A percentile compares a stretch with the other conserved stretches of the same genome.
These are phyloP conservation scores for Actinopyga echinites DNA, from an alignment of 53 echinoderm and acorn worm genomes.

Conservation along the genomic window DNA sequence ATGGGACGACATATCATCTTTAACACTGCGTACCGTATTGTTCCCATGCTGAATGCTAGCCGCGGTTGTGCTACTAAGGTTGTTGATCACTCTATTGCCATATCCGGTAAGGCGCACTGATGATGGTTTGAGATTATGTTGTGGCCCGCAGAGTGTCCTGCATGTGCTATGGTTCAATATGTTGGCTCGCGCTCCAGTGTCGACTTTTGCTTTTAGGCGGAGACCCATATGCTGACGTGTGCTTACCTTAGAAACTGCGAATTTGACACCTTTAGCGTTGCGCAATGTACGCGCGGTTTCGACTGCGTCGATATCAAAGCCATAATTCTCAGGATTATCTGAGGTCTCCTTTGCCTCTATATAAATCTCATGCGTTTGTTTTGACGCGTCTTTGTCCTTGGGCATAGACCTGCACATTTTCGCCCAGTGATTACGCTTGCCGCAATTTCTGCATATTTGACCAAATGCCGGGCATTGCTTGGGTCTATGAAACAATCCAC, in stretches of 20 bases:
- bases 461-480: slow-evolving; percentile 37
- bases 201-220: neutral
- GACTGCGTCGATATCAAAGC: slow-evolving; percentile 3
- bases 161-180: no score
- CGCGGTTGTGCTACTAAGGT: no score
- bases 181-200: neutral
- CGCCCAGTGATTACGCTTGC: slow-evolving; percentile 33
- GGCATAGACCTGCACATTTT: slow-evolving; percentile 11
- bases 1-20: no score
- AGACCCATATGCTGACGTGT: neutral
- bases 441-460: no score
- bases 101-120: no score
- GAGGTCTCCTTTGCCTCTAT: neutral
- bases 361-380: neutral
- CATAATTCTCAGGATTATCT: slow-evolving; percentile 10
- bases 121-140: no score
- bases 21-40: no score
- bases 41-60: no score
- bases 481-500: slow-evolving; percentile 13
- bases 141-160: no score
- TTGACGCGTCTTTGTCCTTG: neutral
- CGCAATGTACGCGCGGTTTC: neutral
- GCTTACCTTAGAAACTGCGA: neutral
- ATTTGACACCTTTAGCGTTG: slow-evolving; percentile 5
- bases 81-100: no score